These are phyloP conservation scores for Phyllotis vaccarum DNA, from an alignment of 2,797 vertebrate genomes.

Conservation along the genomic window DNA sequence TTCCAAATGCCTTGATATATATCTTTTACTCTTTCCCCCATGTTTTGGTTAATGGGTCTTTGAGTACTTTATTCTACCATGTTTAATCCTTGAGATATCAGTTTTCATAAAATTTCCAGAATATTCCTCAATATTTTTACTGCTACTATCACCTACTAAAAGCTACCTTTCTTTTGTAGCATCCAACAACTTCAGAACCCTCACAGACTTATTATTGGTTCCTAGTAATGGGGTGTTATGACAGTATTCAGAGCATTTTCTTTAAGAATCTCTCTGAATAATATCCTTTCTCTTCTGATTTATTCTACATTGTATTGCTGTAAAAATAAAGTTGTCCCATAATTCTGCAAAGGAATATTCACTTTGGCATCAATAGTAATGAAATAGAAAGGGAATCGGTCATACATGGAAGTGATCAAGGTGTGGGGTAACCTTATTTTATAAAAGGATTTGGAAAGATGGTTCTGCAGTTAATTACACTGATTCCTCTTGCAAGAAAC, in stretches of 20 bases:
- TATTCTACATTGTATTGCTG: background rate
- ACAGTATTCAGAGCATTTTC: background rate
- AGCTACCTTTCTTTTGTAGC: background rate
- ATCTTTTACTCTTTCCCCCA: background rate
- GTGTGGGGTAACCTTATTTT: background rate
- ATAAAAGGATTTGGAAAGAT: background rate
- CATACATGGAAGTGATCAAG: background rate
- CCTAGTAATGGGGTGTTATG: background rate
- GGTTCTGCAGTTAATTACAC: background rate
- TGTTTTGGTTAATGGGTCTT: background rate
- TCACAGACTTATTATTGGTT: background rate
- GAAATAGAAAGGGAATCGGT: background rate
- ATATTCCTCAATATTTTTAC: background rate
- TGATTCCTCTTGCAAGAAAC: background rate
- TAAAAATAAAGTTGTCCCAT: background rate
- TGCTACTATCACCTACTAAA: background rate
- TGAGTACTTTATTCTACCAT: background rate
- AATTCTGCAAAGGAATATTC: background rate
- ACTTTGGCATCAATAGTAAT: background rate
- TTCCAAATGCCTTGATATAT: background rate
- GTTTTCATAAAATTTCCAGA: background rate
- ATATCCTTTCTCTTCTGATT: background rate
- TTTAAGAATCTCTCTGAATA: background rate
- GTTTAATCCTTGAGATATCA: background rate
- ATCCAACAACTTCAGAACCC: background rate